Evolutionary conservation across 1,140 invertebrate species (phyloP).

Genomic region (Muscidifurax raptorellus): DNA sequence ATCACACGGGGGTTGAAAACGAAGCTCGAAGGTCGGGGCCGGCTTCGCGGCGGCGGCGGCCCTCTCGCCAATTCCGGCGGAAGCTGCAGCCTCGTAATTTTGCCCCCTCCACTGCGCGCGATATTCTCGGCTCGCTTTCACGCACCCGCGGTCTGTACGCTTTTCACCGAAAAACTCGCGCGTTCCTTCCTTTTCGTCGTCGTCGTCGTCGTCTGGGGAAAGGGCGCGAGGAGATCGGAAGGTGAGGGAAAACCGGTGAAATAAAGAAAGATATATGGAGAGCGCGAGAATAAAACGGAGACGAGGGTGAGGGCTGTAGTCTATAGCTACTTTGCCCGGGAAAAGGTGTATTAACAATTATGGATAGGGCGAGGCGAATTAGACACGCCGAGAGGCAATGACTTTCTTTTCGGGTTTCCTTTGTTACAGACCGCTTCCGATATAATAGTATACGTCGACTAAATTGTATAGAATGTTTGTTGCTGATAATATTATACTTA

Average conservation of each 20-base stretch:
- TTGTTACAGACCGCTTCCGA: background rate
- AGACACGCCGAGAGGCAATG: background rate
- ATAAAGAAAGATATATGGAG: conserved; percentile 46
- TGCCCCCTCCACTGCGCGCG: background rate
- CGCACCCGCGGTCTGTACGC: conserved; percentile 2
- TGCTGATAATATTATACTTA: too few species aligned
- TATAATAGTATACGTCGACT: too few species aligned
- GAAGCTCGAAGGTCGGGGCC: conserved; percentile 3
- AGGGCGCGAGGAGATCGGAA: background rate
- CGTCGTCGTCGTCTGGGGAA: conserved; percentile 16
- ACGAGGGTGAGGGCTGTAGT: background rate
- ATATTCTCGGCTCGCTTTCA: conserved; percentile 20
- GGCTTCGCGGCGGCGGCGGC: background rate
- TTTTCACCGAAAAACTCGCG: conserved; percentile 42
- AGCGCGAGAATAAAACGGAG: conserved; percentile 54
- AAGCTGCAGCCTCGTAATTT: conserved; percentile 52
- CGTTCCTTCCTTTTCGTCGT: background rate
- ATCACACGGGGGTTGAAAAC: conserved; percentile 42
- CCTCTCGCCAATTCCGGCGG: conserved; percentile 47
- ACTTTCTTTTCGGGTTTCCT: background rate
- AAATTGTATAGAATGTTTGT: too few species aligned
- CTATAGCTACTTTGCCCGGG: background rate
- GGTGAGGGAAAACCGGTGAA: conserved; percentile 37
- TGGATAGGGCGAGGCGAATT: conserved; percentile 4
- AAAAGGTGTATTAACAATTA: conserved; percentile 38